These are phyloP conservation scores for Archips crataeganus DNA, from an alignment of 2,888 invertebrate genomes.

Conservation along the genomic window DNA sequence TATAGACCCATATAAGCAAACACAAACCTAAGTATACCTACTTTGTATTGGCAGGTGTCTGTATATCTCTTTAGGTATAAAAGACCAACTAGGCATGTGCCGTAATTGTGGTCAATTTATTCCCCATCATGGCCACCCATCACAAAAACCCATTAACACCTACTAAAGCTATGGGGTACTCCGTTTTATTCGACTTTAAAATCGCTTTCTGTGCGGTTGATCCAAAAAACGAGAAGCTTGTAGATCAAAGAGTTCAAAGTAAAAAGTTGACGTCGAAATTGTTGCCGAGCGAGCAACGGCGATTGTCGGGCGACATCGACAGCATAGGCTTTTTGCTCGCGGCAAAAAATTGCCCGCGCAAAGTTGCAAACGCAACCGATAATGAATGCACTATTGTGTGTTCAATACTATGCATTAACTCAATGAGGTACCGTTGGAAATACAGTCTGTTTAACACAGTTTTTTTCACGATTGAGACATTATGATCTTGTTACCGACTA, in stretches of 20 bases:
- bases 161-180: conserved; percentile 14
- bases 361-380: conserved; percentile 46
- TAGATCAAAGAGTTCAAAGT: conserved; percentile 19
- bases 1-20: too few species aligned
- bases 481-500: conserved; percentile 20
- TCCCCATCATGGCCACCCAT: conserved; percentile 34
- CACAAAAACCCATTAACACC: conserved; percentile 41
- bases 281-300: conserved; percentile 47
- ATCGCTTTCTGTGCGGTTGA: conserved; percentile 17
- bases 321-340: conserved; percentile 43
- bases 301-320: conserved; percentile 45
- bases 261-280: conserved; percentile 56
- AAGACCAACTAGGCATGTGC: neutral
- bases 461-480: conserved; percentile 14
- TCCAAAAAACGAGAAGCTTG: conserved; percentile 20
- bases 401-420: conserved; percentile 39
- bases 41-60: too few species aligned
- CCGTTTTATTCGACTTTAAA: conserved; percentile 28
- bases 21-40: too few species aligned
- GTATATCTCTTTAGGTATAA: too few species aligned
- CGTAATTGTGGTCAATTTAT: conserved; percentile 24
- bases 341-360: conserved; percentile 43
- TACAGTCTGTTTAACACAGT: conserved; percentile 20
- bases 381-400: conserved; percentile 63
- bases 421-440: conserved; percentile 27